Conservation (phyloP, 2,797 vertebrate genomes). For the Macroramphosus scolopax region DNA sequence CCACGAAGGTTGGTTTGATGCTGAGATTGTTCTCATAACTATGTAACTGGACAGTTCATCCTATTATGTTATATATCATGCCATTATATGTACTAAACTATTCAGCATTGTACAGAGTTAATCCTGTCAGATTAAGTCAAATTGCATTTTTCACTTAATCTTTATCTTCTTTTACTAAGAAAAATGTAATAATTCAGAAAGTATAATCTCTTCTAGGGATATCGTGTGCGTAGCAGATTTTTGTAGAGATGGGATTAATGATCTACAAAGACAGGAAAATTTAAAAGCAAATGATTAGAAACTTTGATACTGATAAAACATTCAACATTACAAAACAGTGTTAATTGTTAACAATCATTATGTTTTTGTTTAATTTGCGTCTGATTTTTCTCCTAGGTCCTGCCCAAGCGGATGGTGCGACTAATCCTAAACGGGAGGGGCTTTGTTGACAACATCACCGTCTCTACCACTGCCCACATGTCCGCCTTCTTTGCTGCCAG, state of each 20-base stretch:
- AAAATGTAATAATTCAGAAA: too few relatives aligned
- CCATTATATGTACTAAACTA: not conserved
- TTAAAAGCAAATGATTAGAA: too few relatives aligned
- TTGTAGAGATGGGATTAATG: not conserved
- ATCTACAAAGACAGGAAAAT: not conserved
- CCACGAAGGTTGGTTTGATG: conserved; percentile 79
- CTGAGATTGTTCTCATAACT: not conserved
- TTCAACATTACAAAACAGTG: too few relatives aligned
- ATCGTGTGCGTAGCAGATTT: not conserved
- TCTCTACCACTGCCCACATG: conserved; percentile 94
- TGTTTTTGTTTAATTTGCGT: not conserved
- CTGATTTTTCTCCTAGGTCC: conserved; percentile 69
- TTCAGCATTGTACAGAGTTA: not conserved
- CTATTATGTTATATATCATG: too few relatives aligned
- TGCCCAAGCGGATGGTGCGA: conserved; percentile 88
- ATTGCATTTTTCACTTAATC: too few relatives aligned
- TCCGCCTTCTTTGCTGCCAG: conserved; percentile 95
- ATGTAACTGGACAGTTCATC: too few relatives aligned
- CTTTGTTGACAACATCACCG: conserved; percentile 89
- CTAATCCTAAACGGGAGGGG: conserved; percentile 85
- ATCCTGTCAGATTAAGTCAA: not conserved
- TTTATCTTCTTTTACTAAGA: too few relatives aligned
- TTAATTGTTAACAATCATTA: too few relatives aligned
- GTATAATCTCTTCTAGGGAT: too few relatives aligned
- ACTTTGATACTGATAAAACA: too few relatives aligned